Base-by-base conservation (phyloP, 2,888 invertebrate species). In the Drosophila tanythrix region DNA sequence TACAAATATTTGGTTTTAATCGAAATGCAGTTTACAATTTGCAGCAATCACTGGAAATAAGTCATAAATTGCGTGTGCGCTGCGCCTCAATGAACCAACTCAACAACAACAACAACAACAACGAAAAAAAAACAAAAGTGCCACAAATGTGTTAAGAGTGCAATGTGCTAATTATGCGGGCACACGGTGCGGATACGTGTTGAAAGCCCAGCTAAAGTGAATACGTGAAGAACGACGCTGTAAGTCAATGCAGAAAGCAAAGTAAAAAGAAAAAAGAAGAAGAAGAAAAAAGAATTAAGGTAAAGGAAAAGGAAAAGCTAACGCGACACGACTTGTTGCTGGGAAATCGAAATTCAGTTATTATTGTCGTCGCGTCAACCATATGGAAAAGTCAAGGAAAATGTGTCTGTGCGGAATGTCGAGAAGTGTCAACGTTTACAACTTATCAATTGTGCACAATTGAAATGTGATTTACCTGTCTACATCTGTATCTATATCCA, bases 81-180 rank as follows among this genome's bases (percentile, higher is more conserved):
- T 3, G 25, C 53, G 55, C 51, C 27, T 40, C 58, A 50, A 69
- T 46, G 36, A 56, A 57, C 25, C 15, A 13, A 43, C 25, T n/a
- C n/a, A 50, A 36, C 62, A 53, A 13, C n/a, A 46, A 46, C 18
- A 50, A 43, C 27, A 29, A 21, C 31, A 57, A 21, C 40, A 11
- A 18, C 60, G 46, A 33, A 71, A 33, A 77, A 15, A 38, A 71
- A 35, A 13, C 0, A 36, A 55, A 10, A 21, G 56, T 57, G 38
- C 50, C n/a, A 25, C 50, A 48, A 53, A 71, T 72, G 83, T 56
- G 56, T 56, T 38, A 56, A 56, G 13, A 88, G 87, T 88, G 87
- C 87, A 88, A 83, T 87, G 87, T 88, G 87, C 87, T 88, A 88
- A 88, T 88, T 88, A 82, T 90, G 87, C 66, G 62, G 63, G 70